Evolutionary conservation across 2,113 vertebrate genomes (phyloP).

Genomic region (Rhea pennata): DNA sequence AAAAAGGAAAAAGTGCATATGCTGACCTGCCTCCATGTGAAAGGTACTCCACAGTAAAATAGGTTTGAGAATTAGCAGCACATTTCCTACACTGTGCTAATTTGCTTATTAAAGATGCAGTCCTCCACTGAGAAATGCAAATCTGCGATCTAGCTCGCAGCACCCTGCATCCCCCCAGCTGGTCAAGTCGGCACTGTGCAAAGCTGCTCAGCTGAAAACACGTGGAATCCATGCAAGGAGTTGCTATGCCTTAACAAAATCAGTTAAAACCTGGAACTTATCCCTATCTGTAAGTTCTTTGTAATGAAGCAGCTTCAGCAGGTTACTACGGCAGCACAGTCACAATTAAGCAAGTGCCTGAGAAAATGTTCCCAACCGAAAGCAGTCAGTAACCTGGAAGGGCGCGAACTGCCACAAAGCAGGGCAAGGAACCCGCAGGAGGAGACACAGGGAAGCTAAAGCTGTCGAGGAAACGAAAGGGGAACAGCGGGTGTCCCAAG

Average conservation of each 20-base stretch:
- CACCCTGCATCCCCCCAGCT: not conserved
- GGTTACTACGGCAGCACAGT: fast-evolving
- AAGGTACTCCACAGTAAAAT: fast-evolving
- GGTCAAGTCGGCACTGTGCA: fast-evolving
- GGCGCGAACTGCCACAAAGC: fast-evolving
- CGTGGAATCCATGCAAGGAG: not conserved
- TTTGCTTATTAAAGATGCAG: not conserved
- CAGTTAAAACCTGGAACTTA: not conserved
- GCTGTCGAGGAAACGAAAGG: not conserved
- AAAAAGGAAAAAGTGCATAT: no score
- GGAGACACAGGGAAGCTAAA: not conserved
- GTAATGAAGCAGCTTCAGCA: fast-evolving
- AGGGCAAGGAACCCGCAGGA: not conserved
- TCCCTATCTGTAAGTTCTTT: fast-evolving
- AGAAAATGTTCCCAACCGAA: not conserved
- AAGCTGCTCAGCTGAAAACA: not conserved
- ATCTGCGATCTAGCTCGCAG: not conserved
- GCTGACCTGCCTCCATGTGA: not conserved
- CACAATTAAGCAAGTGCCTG: fast-evolving
- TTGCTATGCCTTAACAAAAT: not conserved
- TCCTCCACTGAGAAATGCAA: fast-evolving
- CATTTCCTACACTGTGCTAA: not conserved
- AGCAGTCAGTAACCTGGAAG: fast-evolving
- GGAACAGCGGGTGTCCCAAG: fast-evolving
- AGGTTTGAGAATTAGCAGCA: not conserved